Base-by-base conservation (phyloP, 2,888 invertebrate species). In the Ariolimax columbianus region DNA sequence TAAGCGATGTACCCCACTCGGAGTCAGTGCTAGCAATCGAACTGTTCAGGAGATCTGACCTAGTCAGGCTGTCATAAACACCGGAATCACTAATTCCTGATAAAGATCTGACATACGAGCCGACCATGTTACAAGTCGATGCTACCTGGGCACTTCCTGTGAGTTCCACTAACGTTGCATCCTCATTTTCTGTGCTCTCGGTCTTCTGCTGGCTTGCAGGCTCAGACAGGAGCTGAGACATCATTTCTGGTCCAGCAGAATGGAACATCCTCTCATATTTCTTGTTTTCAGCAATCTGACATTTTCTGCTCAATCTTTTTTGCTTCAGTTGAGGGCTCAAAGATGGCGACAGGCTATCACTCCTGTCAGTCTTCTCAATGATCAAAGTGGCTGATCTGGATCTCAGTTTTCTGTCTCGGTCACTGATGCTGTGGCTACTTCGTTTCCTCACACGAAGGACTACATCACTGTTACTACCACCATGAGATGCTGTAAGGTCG, bases 321-420 rank as follows among this genome's bases (percentile, higher is more conserved):
- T 47, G 84, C 47, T 86, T 86, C 30, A 78, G 55, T 47, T 78
- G 81, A 47, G 86, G 82, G 43, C 78, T 84, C 59, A 82, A 59
- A 26, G 86, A 84, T 40, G 82, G 73, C 1, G 86, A 78, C 26
- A 9, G 36, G 63, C 51, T 55, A 38, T 68, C 68, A 66, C 26
- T 38, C n/a, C 72, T 78, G 11, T 81, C 83, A 30, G 73, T 75
- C 47, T 83, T 85, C 72, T 91, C 91, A 40, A 89, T n/a, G 33
- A 91, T 85, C 82, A 88, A 91, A 40, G 89, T 91, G 19, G 90
- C 91, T 14, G 92, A 92, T 30, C 91, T 87, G 38, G 91, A 88
- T 63, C 91, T 90, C 40, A 91, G 87, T 83, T 89, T 91, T 47
- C 90, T 88, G 40, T 91, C 91, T 19, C 66, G 78, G 30, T 86